Evolutionary conservation across 2,113 vertebrate species (phyloP).

Genomic region (Catharus bicknelli): DNA sequence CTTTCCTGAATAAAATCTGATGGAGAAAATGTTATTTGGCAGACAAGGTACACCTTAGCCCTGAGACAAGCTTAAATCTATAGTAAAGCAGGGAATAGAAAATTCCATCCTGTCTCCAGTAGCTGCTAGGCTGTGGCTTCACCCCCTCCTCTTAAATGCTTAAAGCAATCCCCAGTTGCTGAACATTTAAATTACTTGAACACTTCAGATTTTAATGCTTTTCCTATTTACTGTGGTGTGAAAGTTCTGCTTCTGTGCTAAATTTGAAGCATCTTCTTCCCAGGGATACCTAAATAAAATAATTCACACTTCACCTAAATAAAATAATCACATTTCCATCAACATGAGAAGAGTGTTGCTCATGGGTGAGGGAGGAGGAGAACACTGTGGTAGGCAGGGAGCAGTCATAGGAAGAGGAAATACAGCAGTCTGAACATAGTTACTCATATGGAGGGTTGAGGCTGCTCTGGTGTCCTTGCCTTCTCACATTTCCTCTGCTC

Average conservation of each 20-base stretch:
- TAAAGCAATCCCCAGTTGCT: background rate
- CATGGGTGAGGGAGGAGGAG: background rate
- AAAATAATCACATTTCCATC: background rate
- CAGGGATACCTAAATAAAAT: background rate
- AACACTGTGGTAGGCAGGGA: background rate
- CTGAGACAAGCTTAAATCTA: background rate
- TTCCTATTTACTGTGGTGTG: background rate
- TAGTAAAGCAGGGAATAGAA: background rate
- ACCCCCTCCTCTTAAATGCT: background rate
- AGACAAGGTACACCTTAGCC: background rate
- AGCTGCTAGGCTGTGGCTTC: background rate
- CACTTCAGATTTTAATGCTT: background rate
- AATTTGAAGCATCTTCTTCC: background rate
- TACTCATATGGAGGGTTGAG: background rate
- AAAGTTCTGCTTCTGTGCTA: background rate
- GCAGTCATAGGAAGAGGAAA: background rate
- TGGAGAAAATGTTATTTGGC: background rate
- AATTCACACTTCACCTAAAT: background rate
- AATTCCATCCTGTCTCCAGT: background rate
- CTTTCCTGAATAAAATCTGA: background rate
- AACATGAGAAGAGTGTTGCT: background rate
- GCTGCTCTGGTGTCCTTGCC: background rate
- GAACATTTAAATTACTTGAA: background rate
- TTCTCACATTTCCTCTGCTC: background rate
- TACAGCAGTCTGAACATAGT: background rate